Base-by-base conservation (phyloP, 2,888 invertebrate species). In the Mamestra brassicae region DNA sequence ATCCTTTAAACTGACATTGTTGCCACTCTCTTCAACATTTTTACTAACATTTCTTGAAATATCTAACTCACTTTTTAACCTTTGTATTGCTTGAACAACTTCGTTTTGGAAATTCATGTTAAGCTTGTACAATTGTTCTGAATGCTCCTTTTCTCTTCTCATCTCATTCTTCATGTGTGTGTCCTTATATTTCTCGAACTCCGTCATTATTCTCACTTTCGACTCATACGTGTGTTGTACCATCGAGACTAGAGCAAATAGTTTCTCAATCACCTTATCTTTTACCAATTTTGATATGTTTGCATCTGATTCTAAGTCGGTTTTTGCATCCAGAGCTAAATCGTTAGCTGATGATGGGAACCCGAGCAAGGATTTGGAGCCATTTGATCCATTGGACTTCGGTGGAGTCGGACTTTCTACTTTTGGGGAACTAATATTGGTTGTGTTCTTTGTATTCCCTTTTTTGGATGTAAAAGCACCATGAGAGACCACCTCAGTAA, bases 291-390 rank as follows among this genome's bases (percentile, higher is more conserved):
- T 90, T 36, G 95, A 94, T 77, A 96, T 93, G 55, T 95, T 96
- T 52, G 91, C 88, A 76, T 96, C 96, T 2, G 96, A 94, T 92
- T 96, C 96, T n/a, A 96, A 84, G 68, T 96, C 96, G 0, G 95
- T 89, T 91, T 96, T 96, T 0, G 96, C 96, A 57, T 95, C 95
- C 2, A 96, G 85, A 57, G 96, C 96, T 72, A 96, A 88, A 81
- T 96, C 96, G 66, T 96, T 96, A 0, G 96, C 96, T 80, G 96
- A 96, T 42, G 96, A 96, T 58, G 96, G 96, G 68, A 95, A 96
- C 2, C 96, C 96, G 3, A 96, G 89, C 26, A 95, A 89, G 3
- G 94, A 90, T 88, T 95, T 95, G 1, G 93, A 89, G 38, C 92
- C 90, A 77, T 91, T 94, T 0, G 90, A 85, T 26, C 92, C 92